Evolutionary conservation across 2,888 invertebrate genomes (phyloP), one percentile per base, ranked within the genome.

Genomic region (Drosophila cracens): DNA sequence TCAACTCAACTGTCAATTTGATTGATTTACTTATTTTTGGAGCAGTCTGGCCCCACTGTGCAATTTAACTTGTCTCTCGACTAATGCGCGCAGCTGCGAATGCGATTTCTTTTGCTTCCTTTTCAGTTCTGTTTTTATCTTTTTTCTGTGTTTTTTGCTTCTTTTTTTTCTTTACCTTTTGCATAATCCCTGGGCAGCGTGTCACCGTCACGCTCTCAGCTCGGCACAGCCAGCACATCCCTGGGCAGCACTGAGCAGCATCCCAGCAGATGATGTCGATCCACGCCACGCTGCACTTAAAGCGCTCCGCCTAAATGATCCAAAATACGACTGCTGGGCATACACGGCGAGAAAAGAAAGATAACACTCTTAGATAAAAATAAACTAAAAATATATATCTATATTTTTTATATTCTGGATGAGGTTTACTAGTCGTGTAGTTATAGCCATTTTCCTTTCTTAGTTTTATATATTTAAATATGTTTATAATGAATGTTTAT

Each of bases 171-270:
- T 31, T 21, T 51, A 18, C 49, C 67, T 69, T 87, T 88, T 81
- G 89, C 87, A 88, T 85, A 85, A 85, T 85, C 83, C 89, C 87
- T 68, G 67, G 67, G 74, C 89, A 72, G 67, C 83, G 75, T 86
- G 87, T 87, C 89, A 80, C 67, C 89, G 83, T 90, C 85, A 90
- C 85, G 85, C 90, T 83, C 90, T 86, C 81, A 72, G 73, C 68
- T 38, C 54, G n/a, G 18, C 25, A 13, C 36, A 54, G 18, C 36
- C 25, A 27, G 25, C 21, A 48, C 27, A 48, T 25, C 48, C 16
- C 46, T 21, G 46, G 21, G 16, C 18, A 34, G 34, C 53, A 54
- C 27, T 27, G 48, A 40, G 5, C 56, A 38, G 29, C 36, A 70
- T 56, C 59, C 60, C 34, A 36, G 49, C 66, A 59, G 67, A 67